A percentile compares a stretch with the other conserved stretches of the same genome.
Evolutionary conservation across 2,888 invertebrate genomes (phyloP).

Genomic region (Troides oblongomaculatus): DNA sequence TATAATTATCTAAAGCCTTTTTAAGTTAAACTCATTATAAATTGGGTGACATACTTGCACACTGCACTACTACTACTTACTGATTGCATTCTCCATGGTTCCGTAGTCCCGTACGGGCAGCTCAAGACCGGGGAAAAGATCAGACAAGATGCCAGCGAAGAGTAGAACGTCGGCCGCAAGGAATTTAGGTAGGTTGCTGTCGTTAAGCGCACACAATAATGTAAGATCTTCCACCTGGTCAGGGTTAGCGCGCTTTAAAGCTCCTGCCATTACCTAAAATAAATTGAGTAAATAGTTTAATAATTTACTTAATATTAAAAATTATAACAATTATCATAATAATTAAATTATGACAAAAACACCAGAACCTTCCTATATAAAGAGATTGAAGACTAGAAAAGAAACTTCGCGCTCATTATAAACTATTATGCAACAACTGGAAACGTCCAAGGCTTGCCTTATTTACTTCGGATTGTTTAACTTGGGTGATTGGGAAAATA

Average conservation of each 20-base stretch:
- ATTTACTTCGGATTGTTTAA: no score
- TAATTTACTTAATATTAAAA: no score
- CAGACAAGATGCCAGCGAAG: constrained; percentile 93
- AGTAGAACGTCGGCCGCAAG: constrained; percentile 90
- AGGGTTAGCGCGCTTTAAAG: constrained; percentile 90
- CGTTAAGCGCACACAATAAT: constrained; percentile 90
- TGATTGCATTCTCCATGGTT: constrained; percentile 83
- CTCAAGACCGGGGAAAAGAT: constrained; percentile 91
- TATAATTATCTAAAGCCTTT: no score
- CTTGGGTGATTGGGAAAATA: background rate
- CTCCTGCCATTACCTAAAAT: constrained; percentile 91
- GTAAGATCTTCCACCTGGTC: constrained; percentile 92
- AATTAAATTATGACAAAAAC: no score
- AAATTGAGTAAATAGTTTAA: background rate
- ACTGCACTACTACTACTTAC: constrained; percentile 43
- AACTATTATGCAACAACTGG: background rate
- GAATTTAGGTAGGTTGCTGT: constrained; percentile 95
- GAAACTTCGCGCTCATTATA: background rate
- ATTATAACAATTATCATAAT: no score
- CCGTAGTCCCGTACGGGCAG: constrained; percentile 91
- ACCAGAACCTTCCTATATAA: no score
- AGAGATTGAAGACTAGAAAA: no score
- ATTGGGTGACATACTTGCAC: no score
- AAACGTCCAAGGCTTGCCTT: no score
- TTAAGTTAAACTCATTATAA: no score